Evolutionary conservation across 1,140 invertebrate species (phyloP).

Genomic region (Drosophila lacertosa): DNA sequence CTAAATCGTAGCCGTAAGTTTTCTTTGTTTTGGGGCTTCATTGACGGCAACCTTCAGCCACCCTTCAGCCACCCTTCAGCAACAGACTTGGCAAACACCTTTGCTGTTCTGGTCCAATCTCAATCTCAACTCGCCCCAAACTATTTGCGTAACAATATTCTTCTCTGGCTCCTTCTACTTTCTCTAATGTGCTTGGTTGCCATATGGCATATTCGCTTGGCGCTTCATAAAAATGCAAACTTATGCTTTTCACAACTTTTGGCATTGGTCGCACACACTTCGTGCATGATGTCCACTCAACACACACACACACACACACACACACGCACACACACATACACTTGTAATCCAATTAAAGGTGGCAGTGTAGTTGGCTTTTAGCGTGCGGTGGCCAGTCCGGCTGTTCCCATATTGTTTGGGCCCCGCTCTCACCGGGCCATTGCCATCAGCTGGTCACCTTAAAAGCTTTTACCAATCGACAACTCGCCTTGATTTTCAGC

Average conservation of each 20-base stretch:
- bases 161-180: slow-evolving; percentile 2
- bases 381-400: slow-evolving; percentile 53
- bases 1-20: neutral
- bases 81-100: slow-evolving; percentile 35
- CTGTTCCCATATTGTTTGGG: slow-evolving; percentile 20
- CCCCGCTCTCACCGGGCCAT: slow-evolving; percentile 12
- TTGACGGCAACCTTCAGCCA: slow-evolving; percentile 30
- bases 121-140: slow-evolving; percentile 11
- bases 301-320: slow-evolving; percentile 14
- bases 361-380: slow-evolving; percentile 82
- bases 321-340: slow-evolving; percentile 56
- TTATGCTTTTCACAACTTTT: slow-evolving; percentile 78
- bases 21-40: neutral
- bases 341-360: slow-evolving; percentile 83
- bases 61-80: slow-evolving; percentile 48
- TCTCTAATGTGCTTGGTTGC: slow-evolving; percentile 49
- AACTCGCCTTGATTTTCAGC: slow-evolving; percentile 80
- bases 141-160: slow-evolving; percentile 26
- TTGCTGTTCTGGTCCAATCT: slow-evolving; percentile 7
- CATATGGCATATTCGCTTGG: slow-evolving; percentile 63
- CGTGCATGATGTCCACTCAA: slow-evolving; percentile 31
- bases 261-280: slow-evolving; percentile 47
- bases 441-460: slow-evolving; percentile 67
- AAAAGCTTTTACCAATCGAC: slow-evolving; percentile 82
- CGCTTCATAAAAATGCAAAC: slow-evolving; percentile 83